Evolutionary conservation across 2,888 invertebrate genomes (phyloP).

Genomic region (Plebejus melissa): DNA sequence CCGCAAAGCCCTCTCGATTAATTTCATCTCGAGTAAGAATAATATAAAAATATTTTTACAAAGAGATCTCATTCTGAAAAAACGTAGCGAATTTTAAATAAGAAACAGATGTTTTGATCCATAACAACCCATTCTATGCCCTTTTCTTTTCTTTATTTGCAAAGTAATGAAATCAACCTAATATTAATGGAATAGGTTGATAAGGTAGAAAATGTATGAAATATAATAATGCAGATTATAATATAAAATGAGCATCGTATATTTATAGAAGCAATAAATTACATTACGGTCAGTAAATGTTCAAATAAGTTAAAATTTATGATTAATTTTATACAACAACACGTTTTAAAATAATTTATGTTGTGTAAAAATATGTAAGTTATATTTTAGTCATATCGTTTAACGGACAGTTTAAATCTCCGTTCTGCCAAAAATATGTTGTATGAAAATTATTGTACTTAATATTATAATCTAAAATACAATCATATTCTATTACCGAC

Average conservation of each 20-base stretch:
- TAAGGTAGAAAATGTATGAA: conserved; percentile 1
- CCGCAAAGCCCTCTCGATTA: conserved; percentile 68
- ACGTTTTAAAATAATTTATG: conserved; percentile 20
- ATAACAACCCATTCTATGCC: conserved; percentile 37
- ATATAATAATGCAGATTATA: conserved; percentile 8
- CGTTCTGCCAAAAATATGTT: background rate
- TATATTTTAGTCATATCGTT: background rate
- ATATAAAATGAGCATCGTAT: conserved; percentile 10
- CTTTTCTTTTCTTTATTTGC: conserved; percentile 28
- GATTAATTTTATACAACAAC: conserved; percentile 24
- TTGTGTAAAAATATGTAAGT: conserved; percentile 24
- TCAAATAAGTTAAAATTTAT: conserved; percentile 30
- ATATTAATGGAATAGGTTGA: background rate
- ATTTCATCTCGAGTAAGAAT: conserved; percentile 66
- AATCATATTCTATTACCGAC: background rate
- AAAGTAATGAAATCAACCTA: conserved; percentile 17
- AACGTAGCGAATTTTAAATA: conserved; percentile 55
- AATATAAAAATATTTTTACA: conserved; percentile 45
- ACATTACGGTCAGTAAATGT: conserved; percentile 32
- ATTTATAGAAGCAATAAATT: conserved; percentile 34
- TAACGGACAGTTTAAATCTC: background rate
- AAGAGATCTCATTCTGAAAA: conserved; percentile 48
- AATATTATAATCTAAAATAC: background rate
- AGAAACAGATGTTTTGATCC: conserved; percentile 48
- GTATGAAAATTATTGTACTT: background rate